phyloP scores from a whole-genome alignment of 2,888 invertebrate species.

The Orchesellides sinensis region DNA sequence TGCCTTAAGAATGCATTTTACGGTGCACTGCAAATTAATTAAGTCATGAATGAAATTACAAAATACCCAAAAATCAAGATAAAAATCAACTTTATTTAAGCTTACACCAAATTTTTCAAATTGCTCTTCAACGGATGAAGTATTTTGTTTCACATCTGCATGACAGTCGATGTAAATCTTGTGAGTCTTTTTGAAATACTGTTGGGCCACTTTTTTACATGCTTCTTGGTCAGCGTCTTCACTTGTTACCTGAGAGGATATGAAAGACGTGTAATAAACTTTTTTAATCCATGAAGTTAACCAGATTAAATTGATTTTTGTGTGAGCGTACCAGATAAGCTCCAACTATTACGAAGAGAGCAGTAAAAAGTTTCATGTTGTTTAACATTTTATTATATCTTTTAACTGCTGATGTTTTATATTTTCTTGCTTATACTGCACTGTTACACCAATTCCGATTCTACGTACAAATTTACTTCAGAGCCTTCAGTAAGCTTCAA shows the following conservation, averaged over 20 bases:
- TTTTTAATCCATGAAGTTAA: too few relatives aligned
- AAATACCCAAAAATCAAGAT: background rate
- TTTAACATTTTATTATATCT: too few relatives aligned
- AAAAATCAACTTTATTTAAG: background rate
- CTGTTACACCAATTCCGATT: too few relatives aligned
- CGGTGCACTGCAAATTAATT: conserved; percentile 61
- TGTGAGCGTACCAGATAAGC: too few relatives aligned
- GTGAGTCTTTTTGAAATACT: conserved; percentile 55
- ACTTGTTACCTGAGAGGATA: conserved; percentile 24
- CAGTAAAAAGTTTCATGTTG: too few relatives aligned
- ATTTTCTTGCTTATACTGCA: too few relatives aligned
- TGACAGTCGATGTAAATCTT: conserved; percentile 65
- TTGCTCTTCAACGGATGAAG: conserved; percentile 45
- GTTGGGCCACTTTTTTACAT: conserved; percentile 52
- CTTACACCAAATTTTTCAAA: conserved; percentile 67
- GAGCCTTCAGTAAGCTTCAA: conserved; percentile 84
- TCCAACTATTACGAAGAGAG: too few relatives aligned
- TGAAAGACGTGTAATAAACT: too few relatives aligned
- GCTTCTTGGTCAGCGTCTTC: conserved; percentile 43
- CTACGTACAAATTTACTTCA: too few relatives aligned
- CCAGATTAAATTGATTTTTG: too few relatives aligned
- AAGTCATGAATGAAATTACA: background rate
- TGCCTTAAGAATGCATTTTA: conserved; percentile 64
- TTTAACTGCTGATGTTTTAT: too few relatives aligned
- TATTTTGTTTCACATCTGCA: conserved; percentile 54